Conservation (phyloP, 2,888 invertebrate species). For the Heliconius aoede region DNA sequence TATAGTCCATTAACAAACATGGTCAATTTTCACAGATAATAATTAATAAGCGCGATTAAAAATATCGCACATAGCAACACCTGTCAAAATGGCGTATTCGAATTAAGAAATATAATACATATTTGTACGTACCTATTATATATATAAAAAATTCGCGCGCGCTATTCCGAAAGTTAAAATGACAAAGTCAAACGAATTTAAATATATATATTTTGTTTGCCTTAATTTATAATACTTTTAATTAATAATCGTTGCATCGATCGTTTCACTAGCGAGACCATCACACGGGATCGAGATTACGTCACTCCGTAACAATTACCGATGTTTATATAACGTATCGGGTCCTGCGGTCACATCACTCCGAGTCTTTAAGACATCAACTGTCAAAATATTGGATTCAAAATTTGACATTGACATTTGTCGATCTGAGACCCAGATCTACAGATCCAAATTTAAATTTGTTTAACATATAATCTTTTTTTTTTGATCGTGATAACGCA, state of each 20-base stretch:
- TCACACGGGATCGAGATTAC: constrained; percentile 47
- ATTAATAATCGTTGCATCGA: constrained; percentile 41
- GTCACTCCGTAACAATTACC: constrained; percentile 43
- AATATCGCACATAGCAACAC: constrained; percentile 43
- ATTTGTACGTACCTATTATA: neutral
- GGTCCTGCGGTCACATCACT: constrained; percentile 11
- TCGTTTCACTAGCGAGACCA: constrained; percentile 39
- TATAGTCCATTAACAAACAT: constrained; percentile 47
- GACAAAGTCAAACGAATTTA: constrained; percentile 1
- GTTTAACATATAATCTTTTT: neutral
- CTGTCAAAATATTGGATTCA: neutral
- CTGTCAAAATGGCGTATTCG: constrained; percentile 45
- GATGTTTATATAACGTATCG: constrained; percentile 4
- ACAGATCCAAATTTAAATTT: neutral
- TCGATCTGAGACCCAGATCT: neutral
- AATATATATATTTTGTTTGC: constrained; percentile 24
- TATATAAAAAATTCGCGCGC: constrained; percentile 39
- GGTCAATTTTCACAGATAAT: constrained; percentile 23
- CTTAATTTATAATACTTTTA: constrained; percentile 34
- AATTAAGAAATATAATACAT: constrained; percentile 9
- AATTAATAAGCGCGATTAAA: constrained; percentile 30
- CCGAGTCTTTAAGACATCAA: neutral
- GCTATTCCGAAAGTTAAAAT: constrained; percentile 37
- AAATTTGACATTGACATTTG: neutral
- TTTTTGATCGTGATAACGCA: too few relatives aligned